Base-by-base conservation (phyloP, 2,797 vertebrate species). In the Chrysocyon brachyurus region DNA sequence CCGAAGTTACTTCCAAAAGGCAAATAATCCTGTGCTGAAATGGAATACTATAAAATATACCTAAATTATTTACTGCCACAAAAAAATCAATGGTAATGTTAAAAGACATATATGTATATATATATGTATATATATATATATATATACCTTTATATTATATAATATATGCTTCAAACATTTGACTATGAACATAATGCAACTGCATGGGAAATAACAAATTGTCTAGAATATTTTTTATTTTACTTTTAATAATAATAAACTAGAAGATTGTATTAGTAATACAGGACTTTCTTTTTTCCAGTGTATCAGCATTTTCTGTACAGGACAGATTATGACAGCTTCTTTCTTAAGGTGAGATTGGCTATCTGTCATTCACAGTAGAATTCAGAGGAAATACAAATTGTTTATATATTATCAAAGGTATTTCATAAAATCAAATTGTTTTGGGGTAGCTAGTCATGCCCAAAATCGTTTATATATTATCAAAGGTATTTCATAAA, bases 291-390 rank as follows among this genome's bases (percentile, higher is more conserved):
- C 7, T 93, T 75, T 92, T 91, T 84, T 94, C 26, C 78, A 97
- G 91, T 59, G 12, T 87, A 46, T 66, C 77, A 84, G 22, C 6
- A 49, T 16, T 77, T 96, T 91, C 70, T 81, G 12, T 87, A 84
- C 12, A 81, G 26, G 24, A 70, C 57, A 75, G 89, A 95, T 94
- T 97, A 97, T 93, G 91, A 94, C 36, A 96, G 6, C 68, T 89
- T 94, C 90, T 93, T 94, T 70, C 79, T 85, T 96, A 94, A 97
- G 94, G 94, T 98, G 72, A 98, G 79, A 63, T 22, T 59, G 11
- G 3, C 1, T 88, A 5, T 56, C 28, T 86, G 22, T 88, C 61
- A 82, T 17, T 75, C 72, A 75, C 72, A 26, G 4, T 59, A 17
- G 17, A 73, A 79, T 89, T 88, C 15, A 70, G 46, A 95, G 19